Percentiles rank a stretch among this genome's conserved stretches.
phyloP scores from a whole-genome alignment of 2,797 vertebrate genomes.

The Lacerta viridis region DNA sequence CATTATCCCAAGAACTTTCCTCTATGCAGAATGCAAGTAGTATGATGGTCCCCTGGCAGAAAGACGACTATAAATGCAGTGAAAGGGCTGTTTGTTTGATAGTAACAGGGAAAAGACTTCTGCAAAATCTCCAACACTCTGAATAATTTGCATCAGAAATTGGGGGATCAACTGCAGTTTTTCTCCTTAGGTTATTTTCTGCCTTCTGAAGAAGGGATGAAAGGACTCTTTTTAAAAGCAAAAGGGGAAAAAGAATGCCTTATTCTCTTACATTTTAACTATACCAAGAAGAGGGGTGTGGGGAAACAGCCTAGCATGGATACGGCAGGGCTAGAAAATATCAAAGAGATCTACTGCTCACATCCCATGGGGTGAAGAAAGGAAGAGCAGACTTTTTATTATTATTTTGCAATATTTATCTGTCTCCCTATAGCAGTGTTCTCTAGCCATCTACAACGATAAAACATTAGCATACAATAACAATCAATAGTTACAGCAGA shows the following conservation, averaged over 20 bases:
- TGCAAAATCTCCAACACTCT: slow-evolving; percentile 57
- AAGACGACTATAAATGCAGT: background rate
- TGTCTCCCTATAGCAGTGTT: background rate
- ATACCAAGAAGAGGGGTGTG: background rate
- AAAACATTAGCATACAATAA: background rate
- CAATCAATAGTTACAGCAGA: background rate
- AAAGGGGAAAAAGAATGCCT: background rate
- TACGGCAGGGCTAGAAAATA: background rate
- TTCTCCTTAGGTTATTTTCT: slow-evolving; percentile 32
- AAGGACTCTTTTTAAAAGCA: background rate
- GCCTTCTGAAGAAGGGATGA: slow-evolving; percentile 37
- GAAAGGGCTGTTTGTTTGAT: slow-evolving; percentile 52
- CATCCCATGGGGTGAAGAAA: background rate
- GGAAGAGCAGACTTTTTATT: background rate
- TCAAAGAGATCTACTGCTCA: background rate
- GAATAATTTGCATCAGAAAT: slow-evolving; percentile 58
- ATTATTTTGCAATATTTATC: background rate
- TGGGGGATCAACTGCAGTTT: slow-evolving; percentile 35
- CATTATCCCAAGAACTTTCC: background rate
- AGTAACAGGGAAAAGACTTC: background rate
- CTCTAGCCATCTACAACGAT: background rate
- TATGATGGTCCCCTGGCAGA: background rate
- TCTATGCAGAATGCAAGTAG: background rate
- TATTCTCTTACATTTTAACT: background rate
- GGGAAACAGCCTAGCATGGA: background rate